Base-by-base conservation (phyloP, 2,888 invertebrate genomes). In the Drosophila yooni region DNA sequence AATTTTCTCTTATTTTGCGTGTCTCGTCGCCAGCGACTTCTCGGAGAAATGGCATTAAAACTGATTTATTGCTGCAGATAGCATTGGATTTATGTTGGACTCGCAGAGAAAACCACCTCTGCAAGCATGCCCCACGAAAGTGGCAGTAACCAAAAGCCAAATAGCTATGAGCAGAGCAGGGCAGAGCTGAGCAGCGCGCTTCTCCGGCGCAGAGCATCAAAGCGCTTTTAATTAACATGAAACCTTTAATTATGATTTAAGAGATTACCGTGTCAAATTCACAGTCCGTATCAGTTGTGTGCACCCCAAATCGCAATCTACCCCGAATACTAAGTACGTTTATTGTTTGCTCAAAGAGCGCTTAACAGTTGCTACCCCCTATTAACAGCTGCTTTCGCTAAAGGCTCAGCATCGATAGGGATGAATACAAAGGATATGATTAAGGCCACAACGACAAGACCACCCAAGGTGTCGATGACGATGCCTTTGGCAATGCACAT, bases 61-160 rank as follows among this genome's bases (percentile, higher is more conserved):
- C 83, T 86, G 88, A 87, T 87, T 87, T 87, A 87, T 87, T 86
- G 76, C 75, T 71, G 74, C 77, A 88, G 87, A 88, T 88, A 87
- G 86, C 72, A 78, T 82, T 82, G 82, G 73, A 83, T 88, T 88
- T 88, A 86, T 88, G 85, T 77, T 65, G 54, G 66, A 77, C 62
- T 58, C 65, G 34, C n/a, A 48, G 66, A 58, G 62, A 66, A 46
- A 58, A 54, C 27, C 58, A 59, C 51, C 61, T 48, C 50, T 18
- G 34, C 53, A 43, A 54, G 54, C 48, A 33, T 29, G 11, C 25
- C 3, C 11, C 34, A 13, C 34, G 3, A 40, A 56, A 29, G 10
- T 18, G 48, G 27, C 56, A 58, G 31, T 13, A 15, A 63, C 29
- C 40, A 54, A 60, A 40, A 25, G 52, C 48, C 58, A 57, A 36